Percentiles rank a stretch among this genome's conserved stretches.
Evolutionary conservation across 2,113 vertebrate genomes (phyloP).

Genomic region (Tympanuchus pallidicinctus): DNA sequence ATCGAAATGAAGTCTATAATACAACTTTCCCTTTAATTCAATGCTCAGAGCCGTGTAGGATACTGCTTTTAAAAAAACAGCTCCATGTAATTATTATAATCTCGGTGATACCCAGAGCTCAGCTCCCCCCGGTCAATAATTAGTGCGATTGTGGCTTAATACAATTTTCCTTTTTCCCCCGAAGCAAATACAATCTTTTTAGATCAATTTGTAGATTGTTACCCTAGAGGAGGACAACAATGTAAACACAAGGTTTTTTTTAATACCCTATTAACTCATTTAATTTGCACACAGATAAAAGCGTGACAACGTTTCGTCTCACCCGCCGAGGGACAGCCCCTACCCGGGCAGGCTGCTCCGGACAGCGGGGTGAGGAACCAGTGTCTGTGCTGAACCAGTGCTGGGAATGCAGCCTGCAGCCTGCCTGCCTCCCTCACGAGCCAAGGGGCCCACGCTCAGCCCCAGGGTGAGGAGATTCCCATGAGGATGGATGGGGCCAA

Average conservation of each 20-base stretch:
- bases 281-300: slow-evolving; percentile 71
- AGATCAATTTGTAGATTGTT: slow-evolving; percentile 66
- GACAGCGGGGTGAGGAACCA: not conserved
- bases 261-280: slow-evolving; percentile 66
- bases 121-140: slow-evolving; percentile 59
- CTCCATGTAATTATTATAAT: slow-evolving; percentile 53
- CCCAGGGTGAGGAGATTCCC: slow-evolving; percentile 69
- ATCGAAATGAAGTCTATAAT: not conserved
- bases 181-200: slow-evolving; percentile 68
- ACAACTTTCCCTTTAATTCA: slow-evolving; percentile 32
- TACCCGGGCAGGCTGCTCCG: not conserved
- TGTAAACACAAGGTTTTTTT: slow-evolving; percentile 45
- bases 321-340: not conserved
- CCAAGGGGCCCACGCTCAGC: slow-evolving; percentile 34
- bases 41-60: not conserved
- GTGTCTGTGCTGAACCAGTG: not conserved
- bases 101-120: slow-evolving; percentile 42
- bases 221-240: slow-evolving; percentile 60
- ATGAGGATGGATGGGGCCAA: not conserved
- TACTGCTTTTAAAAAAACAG: slow-evolving; percentile 21
- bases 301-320: slow-evolving; percentile 23
- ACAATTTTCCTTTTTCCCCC: slow-evolving; percentile 47
- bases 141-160: slow-evolving; percentile 61
- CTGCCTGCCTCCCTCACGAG: not conserved
- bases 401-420: slow-evolving; percentile 19